Evolutionary conservation across 2,888 invertebrate genomes (phyloP), one percentile per base, ranked within the genome.

Genomic region (Tiphia femorata): DNA sequence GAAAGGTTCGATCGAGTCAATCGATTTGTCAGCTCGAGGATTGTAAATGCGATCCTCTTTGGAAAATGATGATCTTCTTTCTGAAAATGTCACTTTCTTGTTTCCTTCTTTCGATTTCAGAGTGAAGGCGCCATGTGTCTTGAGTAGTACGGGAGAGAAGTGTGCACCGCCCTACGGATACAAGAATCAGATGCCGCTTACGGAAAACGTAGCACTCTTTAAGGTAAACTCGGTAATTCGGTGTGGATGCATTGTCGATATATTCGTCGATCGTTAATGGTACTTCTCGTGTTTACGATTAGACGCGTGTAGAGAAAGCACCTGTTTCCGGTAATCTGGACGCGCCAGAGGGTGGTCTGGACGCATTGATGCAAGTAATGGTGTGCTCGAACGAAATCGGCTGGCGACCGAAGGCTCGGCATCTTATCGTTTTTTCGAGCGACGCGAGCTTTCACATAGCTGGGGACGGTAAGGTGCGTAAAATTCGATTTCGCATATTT

Each of bases 351-450:
- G 94, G 95, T 5, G 94, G 95, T 0, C 88, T 96, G 43, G 96
- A 96, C 79, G 96, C 94, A 2, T 86, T 96, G 20, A 92, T 96
- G 86, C 96, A 96, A 84, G 92, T 90, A 0, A 90, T 95, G 57
- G 90, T 89, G 3, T 92, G 92, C 72, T 84, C 87, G 63, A 72
- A 89, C 10, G 82, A 88, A 67, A 91, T 95, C 69, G 92, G 91
- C 10, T 96, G 96, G 96, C 85, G 95, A 65, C 81, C 86, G 0
- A 86, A 90, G 47, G 92, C 93, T 0, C 86, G 93, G 55, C 91
- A 91, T 81, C 87, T 96, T 67, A 80, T 96, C 33, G 87, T 96
- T 0, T 90, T 93, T 67, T 88, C 94, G 0, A 93, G 93, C 0
- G 92, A 95, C 80, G 92, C 89, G 1, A 85, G 87, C 2, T 94